A percentile compares a stretch with the other conserved stretches of the same genome.
These are phyloP conservation scores for Poeciliopsis turrubarensis DNA, from an alignment of 2,113 vertebrate species.

Conservation along the genomic window DNA sequence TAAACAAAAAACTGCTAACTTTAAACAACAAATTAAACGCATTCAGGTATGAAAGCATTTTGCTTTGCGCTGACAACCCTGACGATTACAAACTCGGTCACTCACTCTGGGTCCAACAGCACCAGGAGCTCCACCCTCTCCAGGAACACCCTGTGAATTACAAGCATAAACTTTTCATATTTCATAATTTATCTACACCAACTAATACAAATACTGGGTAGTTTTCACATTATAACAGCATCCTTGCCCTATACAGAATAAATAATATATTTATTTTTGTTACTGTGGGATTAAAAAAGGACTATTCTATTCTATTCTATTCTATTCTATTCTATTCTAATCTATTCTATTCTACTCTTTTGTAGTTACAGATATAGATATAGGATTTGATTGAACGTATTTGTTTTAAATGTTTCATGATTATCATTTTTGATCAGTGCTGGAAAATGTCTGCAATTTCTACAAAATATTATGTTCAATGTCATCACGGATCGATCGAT, in stretches of 20 bases:
- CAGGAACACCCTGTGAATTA: constrained; percentile 88
- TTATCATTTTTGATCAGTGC: neutral
- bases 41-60: neutral
- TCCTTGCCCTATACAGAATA: too few relatives aligned
- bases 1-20: neutral
- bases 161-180: neutral
- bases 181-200: neutral
- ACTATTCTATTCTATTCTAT: too few relatives aligned
- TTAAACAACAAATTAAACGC: neutral
- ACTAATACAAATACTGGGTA: neutral
- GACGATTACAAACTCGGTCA: constrained; percentile 34
- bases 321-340: too few relatives aligned
- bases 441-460: neutral
- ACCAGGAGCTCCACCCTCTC: constrained; percentile 90
- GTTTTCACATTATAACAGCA: neutral
- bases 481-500: neutral
- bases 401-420: neutral
- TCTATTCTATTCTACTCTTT: too few relatives aligned
- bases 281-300: too few relatives aligned
- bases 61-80: neutral
- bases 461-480: neutral
- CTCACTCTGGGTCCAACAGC: constrained; percentile 92
- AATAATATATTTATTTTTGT: too few relatives aligned
- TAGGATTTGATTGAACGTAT: neutral
- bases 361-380: too few relatives aligned